Conservation (phyloP, 2,113 vertebrate genomes). For the Orthonyx spaldingii region DNA sequence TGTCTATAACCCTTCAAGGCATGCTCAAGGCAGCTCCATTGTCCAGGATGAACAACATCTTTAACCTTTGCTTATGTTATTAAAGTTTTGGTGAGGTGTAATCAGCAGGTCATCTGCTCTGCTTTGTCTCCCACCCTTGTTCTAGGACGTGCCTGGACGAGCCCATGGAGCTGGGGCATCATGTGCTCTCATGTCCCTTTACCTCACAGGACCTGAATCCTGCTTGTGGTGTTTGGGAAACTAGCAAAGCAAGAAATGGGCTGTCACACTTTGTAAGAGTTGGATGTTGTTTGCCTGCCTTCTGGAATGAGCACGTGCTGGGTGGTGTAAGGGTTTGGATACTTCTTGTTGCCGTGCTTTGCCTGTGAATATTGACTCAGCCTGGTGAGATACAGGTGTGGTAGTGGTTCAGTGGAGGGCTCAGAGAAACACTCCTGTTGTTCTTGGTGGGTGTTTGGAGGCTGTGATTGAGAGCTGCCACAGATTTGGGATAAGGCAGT, state of each 20-base stretch:
- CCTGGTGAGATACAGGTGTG: neutral
- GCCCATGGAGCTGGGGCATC: neutral
- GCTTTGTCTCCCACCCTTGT: neutral
- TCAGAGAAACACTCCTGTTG: neutral
- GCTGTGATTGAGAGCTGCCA: neutral
- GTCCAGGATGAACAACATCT: neutral
- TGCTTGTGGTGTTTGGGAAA: neutral
- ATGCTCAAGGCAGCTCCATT: neutral
- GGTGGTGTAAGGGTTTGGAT: neutral
- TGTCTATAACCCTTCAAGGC: neutral
- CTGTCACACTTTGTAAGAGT: neutral
- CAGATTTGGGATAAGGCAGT: neutral
- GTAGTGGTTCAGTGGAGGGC: neutral
- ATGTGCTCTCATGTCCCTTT: neutral
- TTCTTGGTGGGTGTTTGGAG: neutral
- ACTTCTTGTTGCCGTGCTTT: rapidly evolving
- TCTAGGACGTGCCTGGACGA: neutral
- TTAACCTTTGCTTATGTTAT: neutral
- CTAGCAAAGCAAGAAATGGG: neutral
- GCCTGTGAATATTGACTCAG: neutral
- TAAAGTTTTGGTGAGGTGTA: neutral
- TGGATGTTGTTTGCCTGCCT: neutral
- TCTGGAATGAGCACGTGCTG: neutral
- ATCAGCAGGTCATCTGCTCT: neutral
- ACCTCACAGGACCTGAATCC: neutral